Conservation (phyloP, 2,888 invertebrate genomes). For the Cheilosia urbana region DNA sequence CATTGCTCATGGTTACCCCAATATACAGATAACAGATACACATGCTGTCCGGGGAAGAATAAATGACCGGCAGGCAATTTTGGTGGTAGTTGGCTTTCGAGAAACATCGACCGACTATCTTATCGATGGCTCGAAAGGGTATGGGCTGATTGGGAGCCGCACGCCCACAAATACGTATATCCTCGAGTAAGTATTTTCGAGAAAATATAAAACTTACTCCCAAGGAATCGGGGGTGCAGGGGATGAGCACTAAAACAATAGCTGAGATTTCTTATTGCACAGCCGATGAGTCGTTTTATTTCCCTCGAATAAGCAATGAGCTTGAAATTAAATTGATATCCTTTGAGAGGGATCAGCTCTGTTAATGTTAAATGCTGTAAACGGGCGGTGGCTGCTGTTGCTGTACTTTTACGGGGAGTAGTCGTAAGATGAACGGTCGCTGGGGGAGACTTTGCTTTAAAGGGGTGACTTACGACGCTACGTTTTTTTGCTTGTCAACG, state of each 20-base stretch:
- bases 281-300: slow-evolving; percentile 16
- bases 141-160: neutral
- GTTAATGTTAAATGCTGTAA: neutral
- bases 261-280: slow-evolving; percentile 46
- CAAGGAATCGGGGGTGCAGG: neutral
- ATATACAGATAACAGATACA: neutral
- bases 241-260: slow-evolving; percentile 43
- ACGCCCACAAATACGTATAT: slow-evolving; percentile 25
- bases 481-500: too few relatives aligned
- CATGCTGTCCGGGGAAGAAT: slow-evolving; percentile 17
- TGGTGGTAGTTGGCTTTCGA: slow-evolving; percentile 10
- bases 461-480: too few relatives aligned
- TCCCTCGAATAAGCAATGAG: slow-evolving; percentile 21
- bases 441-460: too few relatives aligned
- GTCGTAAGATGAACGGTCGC: too few relatives aligned
- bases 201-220: slow-evolving; percentile 28
- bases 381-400: too few relatives aligned
- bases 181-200: slow-evolving; percentile 9
- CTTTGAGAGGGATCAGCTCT: slow-evolving; percentile 1
- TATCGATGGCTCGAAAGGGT: slow-evolving; percentile 23
- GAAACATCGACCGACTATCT: slow-evolving; percentile 20
- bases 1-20: slow-evolving; percentile 38
- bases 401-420: too few relatives aligned
- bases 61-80: slow-evolving; percentile 50
- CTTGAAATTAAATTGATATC: slow-evolving; percentile 22